phyloP scores from a whole-genome alignment of 2,797 vertebrate species.

The Halcyon leucocephala region DNA sequence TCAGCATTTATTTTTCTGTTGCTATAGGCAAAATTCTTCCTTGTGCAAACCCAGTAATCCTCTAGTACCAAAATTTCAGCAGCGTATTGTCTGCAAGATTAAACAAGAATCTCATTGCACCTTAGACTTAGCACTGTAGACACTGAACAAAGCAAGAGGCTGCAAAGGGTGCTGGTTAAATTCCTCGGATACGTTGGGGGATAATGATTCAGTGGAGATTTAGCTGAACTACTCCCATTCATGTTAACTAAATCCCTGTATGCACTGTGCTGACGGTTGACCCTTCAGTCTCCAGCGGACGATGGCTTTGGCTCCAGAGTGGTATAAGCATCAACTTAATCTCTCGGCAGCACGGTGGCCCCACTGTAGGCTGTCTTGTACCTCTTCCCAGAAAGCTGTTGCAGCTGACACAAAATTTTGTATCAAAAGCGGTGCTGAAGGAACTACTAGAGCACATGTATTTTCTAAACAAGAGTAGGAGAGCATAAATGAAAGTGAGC shows the following conservation, averaged over 20 bases:
- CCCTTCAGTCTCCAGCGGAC: neutral
- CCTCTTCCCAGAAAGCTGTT: neutral
- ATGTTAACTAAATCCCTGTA: conserved; percentile 11
- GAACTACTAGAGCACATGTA: neutral
- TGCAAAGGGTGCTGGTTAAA: conserved; percentile 50
- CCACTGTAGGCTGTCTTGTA: neutral
- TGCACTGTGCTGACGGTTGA: neutral
- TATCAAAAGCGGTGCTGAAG: neutral
- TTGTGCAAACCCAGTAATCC: conserved; percentile 40
- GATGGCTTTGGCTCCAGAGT: neutral
- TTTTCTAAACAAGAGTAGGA: neutral
- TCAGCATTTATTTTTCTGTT: conserved; percentile 27
- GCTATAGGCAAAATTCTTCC: conserved; percentile 48
- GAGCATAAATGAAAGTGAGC: neutral
- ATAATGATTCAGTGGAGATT: conserved; percentile 39
- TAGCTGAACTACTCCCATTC: conserved; percentile 41
- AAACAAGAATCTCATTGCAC: conserved; percentile 35
- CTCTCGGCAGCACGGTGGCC: neutral
- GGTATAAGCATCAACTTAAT: neutral
- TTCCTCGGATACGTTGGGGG: conserved; percentile 47
- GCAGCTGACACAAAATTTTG: neutral
- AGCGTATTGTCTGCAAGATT: conserved; percentile 35
- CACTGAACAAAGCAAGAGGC: conserved; percentile 37
- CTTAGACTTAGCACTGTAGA: neutral
- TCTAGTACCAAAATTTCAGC: conserved; percentile 6